Base-by-base conservation (phyloP, 2,888 invertebrate genomes). In the Oeneis ivallda region DNA sequence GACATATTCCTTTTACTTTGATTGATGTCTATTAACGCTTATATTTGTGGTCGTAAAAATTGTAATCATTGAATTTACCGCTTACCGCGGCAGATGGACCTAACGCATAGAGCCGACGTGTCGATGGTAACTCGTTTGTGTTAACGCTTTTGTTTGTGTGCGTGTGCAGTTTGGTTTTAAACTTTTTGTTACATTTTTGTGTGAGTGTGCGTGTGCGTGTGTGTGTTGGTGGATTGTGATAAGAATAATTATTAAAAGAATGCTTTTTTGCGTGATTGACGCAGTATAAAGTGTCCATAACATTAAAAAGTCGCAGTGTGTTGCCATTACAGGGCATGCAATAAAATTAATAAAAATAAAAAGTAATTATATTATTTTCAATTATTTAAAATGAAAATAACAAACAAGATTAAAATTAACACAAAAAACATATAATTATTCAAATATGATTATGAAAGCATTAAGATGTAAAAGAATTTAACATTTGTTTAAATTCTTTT, bases 31-130 rank as follows among this genome's bases (percentile, higher is more conserved):
- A 47, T 45, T 32, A 47, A 60, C 1, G 50, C 60, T 67, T 66
- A 9, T 26, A 26, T 57, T 64, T 70, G 69, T 72, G 72, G 77
- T 82, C 77, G 76, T 79, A 74, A 72, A 47, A 71, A 77, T 71
- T 82, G 79, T 82, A 79, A 77, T 79, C 74, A 82, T 79, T 64
- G 63, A 68, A 80, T 87, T 90, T 89, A 85, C 82, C 86, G 89
- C 88, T 86, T 87, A 84, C 87, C 80, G 80, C 85, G 87, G 82
- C 90, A 92, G 92, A 84, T 92, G 92, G 92, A 92, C 92, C 83
- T 92, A 92, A 87, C 89, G 88, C 85, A 88, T 90, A 89, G 84
- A 84, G 83, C 82, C 87, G 79, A 83, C 88, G 85, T 85, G 81
- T 83, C 82, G 81, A 91, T 84, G 92, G 92, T 92, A 92, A 92